Conservation (phyloP, 2,113 vertebrate species). For the Tetrao urogallus region DNA sequence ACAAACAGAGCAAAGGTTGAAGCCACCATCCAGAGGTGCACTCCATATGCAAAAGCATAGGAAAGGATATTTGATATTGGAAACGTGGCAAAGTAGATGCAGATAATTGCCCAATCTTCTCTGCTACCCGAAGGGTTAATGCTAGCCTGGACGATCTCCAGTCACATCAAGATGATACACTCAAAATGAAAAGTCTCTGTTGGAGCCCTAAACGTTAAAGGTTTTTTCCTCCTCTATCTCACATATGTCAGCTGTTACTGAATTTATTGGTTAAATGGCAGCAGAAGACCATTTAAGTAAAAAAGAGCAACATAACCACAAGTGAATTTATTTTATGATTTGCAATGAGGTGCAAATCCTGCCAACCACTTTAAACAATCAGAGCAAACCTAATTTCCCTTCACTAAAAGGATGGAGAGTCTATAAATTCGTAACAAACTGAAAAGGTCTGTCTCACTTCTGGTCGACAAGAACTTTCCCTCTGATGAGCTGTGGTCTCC, state of each 20-base stretch:
- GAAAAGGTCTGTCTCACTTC: neutral
- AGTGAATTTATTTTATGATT: conserved; percentile 46
- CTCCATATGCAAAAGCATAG: neutral
- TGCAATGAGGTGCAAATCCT: conserved; percentile 51
- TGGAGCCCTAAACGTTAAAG: neutral
- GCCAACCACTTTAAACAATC: conserved; percentile 52
- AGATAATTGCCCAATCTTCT: neutral
- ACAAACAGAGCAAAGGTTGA: neutral
- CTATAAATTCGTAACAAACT: conserved; percentile 23
- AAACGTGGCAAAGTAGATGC: neutral
- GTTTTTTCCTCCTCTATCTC: neutral
- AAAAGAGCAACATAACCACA: conserved; percentile 33
- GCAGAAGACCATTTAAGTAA: conserved; percentile 8
- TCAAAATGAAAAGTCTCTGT: conserved; percentile 20
- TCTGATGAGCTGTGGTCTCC: neutral
- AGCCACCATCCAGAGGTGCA: neutral
- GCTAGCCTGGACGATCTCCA: neutral
- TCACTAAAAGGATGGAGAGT: neutral
- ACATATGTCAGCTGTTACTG: conserved; percentile 28
- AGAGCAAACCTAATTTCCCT: conserved; percentile 41
- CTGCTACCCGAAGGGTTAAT: neutral
- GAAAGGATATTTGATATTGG: neutral
- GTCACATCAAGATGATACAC: neutral
- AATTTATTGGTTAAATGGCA: conserved; percentile 53
- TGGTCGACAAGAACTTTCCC: neutral